Evolutionary conservation across 2,113 vertebrate species (phyloP).

Genomic region (Zonotrichia leucophrys): DNA sequence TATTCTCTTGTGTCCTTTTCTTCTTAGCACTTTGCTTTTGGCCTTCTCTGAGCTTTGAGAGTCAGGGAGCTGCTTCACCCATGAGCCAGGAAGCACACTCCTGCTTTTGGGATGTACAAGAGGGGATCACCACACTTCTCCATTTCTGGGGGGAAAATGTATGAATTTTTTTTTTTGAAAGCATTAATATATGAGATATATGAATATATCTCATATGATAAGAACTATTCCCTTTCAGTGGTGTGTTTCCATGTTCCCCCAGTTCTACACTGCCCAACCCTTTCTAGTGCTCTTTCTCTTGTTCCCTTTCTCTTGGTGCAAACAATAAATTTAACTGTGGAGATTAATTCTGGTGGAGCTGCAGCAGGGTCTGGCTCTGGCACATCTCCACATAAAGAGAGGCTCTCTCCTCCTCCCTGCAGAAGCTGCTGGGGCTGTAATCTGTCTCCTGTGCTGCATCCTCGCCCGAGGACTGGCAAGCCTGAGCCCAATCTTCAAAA

Average conservation of each 20-base stretch:
- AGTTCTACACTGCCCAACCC: neutral
- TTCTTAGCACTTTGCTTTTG: neutral
- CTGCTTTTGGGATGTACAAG: neutral
- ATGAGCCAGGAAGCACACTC: rapidly evolving
- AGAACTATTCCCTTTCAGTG: neutral
- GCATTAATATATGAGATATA: neutral
- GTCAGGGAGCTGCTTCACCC: neutral
- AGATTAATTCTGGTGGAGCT: neutral
- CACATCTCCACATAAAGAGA: neutral
- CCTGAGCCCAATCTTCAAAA: neutral
- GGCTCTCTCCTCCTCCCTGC: neutral
- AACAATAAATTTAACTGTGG: neutral
- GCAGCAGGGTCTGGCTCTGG: neutral
- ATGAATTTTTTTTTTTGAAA: neutral
- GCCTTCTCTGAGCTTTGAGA: neutral
- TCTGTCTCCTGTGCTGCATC: neutral
- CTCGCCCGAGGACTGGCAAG: neutral
- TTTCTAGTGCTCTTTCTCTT: neutral
- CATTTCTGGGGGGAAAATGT: neutral
- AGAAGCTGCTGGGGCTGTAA: neutral
- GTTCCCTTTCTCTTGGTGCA: neutral
- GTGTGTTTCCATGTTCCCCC: neutral
- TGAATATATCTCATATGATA: neutral
- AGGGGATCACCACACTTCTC: neutral
- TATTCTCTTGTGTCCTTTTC: neutral